Conservation (phyloP, 2,797 vertebrate genomes). For the Enteromius mattozi region DNA sequence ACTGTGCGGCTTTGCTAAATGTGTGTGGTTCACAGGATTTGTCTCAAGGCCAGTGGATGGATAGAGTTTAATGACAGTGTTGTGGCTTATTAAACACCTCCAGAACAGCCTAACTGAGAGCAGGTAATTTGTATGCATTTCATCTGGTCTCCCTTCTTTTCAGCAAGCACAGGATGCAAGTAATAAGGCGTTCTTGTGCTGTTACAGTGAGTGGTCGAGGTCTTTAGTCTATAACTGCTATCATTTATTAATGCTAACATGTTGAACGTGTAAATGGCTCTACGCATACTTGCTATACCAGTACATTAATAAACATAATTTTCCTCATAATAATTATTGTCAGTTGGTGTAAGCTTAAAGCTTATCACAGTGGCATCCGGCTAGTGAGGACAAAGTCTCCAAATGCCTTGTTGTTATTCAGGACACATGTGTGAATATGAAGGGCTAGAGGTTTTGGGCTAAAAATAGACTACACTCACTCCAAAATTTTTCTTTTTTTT, state of each 20-base stretch:
- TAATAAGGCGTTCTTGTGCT: conserved; percentile 15
- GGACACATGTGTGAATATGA: conserved; percentile 19
- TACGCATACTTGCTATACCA: not conserved
- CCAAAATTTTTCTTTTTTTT: not conserved
- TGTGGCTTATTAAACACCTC: conserved; percentile 39
- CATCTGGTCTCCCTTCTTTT: conserved; percentile 3
- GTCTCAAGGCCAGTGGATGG: conserved; percentile 30
- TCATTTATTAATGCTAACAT: conserved; percentile 32
- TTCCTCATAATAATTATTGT: not conserved
- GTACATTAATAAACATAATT: conserved; percentile 23
- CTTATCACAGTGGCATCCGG: conserved; percentile 17
- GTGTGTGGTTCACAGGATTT: conserved; percentile 12
- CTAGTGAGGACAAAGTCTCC: conserved; percentile 27
- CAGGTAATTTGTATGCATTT: conserved; percentile 27
- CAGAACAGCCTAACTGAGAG: conserved; percentile 8
- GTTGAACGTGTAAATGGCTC: not conserved
- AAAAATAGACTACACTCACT: conserved; percentile 45
- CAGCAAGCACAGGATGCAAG: conserved; percentile 8
- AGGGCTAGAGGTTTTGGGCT: conserved; percentile 31
- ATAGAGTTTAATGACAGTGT: conserved; percentile 34
- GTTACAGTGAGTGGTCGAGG: conserved; percentile 11
- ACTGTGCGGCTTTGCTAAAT: conserved; percentile 32
- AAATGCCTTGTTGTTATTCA: conserved; percentile 48
- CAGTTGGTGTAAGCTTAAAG: conserved; percentile 7
- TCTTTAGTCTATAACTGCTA: conserved; percentile 9